Evolutionary conservation across 2,113 vertebrate species (phyloP).

Genomic region (Chlamydotis undulata): DNA sequence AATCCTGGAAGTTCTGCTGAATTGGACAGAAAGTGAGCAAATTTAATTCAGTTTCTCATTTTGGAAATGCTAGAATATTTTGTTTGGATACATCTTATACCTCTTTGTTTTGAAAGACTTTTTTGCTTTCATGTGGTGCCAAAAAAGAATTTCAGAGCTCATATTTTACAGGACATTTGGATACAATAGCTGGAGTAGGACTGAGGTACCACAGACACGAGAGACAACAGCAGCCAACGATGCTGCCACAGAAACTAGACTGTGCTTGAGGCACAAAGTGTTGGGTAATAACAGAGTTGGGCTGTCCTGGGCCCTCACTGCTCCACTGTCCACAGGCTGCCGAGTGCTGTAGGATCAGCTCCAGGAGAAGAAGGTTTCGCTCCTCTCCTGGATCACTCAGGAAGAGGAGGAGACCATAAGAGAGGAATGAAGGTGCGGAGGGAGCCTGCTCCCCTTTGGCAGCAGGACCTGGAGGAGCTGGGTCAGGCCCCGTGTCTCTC

Average conservation of each 20-base stretch:
- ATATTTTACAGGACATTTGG: background rate
- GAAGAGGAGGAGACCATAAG: background rate
- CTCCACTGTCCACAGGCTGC: background rate
- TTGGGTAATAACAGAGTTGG: too few species aligned
- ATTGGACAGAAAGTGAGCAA: background rate
- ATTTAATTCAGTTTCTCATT: background rate
- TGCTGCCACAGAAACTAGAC: background rate
- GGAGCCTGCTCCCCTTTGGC: background rate
- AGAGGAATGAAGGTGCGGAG: background rate
- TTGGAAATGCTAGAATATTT: background rate
- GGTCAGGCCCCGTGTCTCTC: background rate
- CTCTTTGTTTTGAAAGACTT: background rate
- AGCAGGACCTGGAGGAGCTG: background rate
- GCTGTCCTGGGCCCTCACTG: background rate
- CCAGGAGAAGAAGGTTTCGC: background rate
- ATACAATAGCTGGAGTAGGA: background rate
- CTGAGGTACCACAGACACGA: background rate
- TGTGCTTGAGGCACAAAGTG: fast-evolving
- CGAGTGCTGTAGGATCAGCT: background rate
- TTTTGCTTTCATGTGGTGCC: background rate
- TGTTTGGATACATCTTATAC: background rate
- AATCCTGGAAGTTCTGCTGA: background rate
- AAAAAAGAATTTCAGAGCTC: background rate
- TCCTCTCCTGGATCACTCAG: background rate
- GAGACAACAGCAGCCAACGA: background rate